These are phyloP conservation scores for Carlito syrichta DNA, from an alignment of 2,113 vertebrate genomes.

Conservation along the genomic window DNA sequence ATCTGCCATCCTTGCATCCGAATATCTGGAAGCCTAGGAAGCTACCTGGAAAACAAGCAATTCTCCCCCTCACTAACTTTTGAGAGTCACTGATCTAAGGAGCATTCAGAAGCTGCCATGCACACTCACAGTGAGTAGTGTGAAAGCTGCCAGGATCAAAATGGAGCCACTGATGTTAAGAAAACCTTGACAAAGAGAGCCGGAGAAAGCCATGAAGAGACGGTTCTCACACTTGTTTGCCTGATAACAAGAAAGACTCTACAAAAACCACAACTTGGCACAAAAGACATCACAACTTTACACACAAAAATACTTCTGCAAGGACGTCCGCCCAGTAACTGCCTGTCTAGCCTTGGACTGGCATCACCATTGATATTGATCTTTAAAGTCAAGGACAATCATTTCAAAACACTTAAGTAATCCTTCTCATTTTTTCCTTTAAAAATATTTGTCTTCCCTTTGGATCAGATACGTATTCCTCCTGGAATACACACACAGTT, in stretches of 20 bases:
- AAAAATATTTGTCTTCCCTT: neutral
- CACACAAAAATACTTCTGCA: neutral
- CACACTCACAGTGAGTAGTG: neutral
- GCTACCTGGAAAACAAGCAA: fast-evolving
- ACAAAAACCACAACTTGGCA: neutral
- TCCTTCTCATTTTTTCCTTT: neutral
- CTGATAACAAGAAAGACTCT: neutral
- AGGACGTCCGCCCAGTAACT: neutral
- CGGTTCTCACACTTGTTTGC: neutral
- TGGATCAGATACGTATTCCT: no score
- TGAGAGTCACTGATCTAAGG: neutral
- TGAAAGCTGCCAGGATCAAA: neutral
- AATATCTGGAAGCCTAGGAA: neutral
- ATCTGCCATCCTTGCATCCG: no score
- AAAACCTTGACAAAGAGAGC: neutral
- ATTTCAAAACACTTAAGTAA: neutral
- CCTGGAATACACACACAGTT: neutral
- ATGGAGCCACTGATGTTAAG: neutral
- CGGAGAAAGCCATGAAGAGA: neutral
- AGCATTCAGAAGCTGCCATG: neutral
- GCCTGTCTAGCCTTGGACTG: neutral
- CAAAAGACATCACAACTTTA: neutral
- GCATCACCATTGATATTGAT: neutral
- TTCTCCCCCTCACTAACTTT: fast-evolving
- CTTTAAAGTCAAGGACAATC: neutral